These are phyloP conservation scores for Bilobella aurantiaca DNA, from an alignment of 1,140 invertebrate genomes.

Conservation along the genomic window DNA sequence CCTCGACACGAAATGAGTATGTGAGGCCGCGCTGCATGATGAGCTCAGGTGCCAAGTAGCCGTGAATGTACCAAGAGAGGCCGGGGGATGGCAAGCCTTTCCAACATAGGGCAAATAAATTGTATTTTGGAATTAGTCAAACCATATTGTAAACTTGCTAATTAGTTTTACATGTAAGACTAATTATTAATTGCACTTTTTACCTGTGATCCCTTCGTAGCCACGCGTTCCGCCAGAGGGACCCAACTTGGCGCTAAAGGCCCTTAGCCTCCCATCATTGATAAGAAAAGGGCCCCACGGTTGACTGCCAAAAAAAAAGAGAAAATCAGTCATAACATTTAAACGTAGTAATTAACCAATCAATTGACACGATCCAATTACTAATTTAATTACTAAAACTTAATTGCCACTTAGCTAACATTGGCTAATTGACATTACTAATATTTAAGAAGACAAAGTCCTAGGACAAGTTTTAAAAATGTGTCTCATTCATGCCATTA, in stretches of 20 bases:
- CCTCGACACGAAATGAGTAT: constrained; percentile 69
- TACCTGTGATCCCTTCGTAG: constrained; percentile 60
- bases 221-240: constrained; percentile 65
- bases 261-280: constrained; percentile 62
- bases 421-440: too few species aligned
- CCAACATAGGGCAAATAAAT: constrained; percentile 22
- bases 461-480: too few species aligned
- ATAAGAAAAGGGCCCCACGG: constrained; percentile 67
- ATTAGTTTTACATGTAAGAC: too few species aligned
- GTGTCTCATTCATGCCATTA: too few species aligned
- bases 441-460: too few species aligned
- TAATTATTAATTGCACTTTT: not conserved
- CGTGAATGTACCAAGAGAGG: constrained; percentile 75
- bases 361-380: too few species aligned
- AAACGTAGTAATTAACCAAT: too few species aligned
- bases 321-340: too few species aligned
- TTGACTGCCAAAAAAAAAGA: constrained; percentile 40
- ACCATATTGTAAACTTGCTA: not conserved
- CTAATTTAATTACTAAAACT: too few species aligned
- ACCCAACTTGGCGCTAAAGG: constrained; percentile 64
- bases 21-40: constrained; percentile 73
- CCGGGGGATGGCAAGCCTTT: constrained; percentile 49
- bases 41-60: constrained; percentile 70
- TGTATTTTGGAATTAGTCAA: constrained; percentile 5
- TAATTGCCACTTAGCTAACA: too few species aligned